A percentile compares a stretch with the other conserved stretches of the same genome.
Conservation (phyloP, 2,888 invertebrate species). For the Geotrupes spiniger region DNA sequence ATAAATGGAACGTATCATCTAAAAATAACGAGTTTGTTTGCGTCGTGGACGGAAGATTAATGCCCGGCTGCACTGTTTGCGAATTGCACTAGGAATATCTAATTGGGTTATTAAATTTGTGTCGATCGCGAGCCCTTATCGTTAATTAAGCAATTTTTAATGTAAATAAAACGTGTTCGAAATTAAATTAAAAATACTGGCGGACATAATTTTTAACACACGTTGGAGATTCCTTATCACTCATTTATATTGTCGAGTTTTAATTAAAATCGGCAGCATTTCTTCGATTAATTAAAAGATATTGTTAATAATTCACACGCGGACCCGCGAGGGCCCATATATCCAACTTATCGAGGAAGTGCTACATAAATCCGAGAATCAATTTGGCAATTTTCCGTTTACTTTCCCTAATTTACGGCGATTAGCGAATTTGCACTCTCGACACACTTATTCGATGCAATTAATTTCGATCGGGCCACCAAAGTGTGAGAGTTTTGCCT, state of each 20-base stretch:
- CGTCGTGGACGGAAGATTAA: too few species aligned
- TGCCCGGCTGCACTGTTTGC: too few species aligned
- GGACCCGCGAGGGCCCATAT: neutral
- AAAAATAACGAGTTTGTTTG: too few species aligned
- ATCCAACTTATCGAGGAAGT: slow-evolving; percentile 2
- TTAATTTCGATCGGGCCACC: too few species aligned
- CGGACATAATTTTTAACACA: slow-evolving; percentile 2
- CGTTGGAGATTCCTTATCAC: slow-evolving; percentile 1
- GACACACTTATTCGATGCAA: too few species aligned
- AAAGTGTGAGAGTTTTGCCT: too few species aligned
- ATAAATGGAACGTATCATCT: too few species aligned
- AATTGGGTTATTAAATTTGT: too few species aligned
- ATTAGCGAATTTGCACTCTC: too few species aligned
- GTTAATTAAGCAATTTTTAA: slow-evolving; percentile 1
- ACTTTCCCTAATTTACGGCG: too few species aligned
- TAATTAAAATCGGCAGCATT: slow-evolving; percentile 8
- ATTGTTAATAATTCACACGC: slow-evolving; percentile 10
- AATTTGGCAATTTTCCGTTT: slow-evolving; percentile 1
- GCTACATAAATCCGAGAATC: slow-evolving; percentile 2
- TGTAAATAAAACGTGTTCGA: neutral
- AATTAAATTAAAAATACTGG: neutral
- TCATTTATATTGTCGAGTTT: slow-evolving; percentile 5
- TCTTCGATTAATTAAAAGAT: slow-evolving; percentile 22
- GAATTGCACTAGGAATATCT: too few species aligned
- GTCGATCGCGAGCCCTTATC: too few species aligned